Percentiles rank a stretch among this genome's conserved stretches.
These are phyloP conservation scores for Bombus turneri DNA, from an alignment of 1,140 invertebrate genomes.

Conservation along the genomic window DNA sequence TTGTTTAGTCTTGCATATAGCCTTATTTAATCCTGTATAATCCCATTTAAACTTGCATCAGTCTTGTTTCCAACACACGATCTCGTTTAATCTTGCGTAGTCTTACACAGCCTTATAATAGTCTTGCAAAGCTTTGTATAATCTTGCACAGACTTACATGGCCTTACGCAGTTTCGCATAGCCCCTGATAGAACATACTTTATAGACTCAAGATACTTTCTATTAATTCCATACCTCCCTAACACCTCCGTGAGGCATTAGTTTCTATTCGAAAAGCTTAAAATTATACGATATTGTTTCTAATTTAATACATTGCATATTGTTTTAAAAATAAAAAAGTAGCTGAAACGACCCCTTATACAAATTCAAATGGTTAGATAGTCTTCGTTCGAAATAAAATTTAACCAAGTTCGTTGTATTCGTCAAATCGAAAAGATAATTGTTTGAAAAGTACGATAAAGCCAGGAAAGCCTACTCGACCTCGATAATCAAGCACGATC, in stretches of 20 bases:
- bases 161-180: not conserved
- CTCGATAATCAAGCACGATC: too few relatives aligned
- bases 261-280: not conserved
- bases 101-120: constrained; percentile 14
- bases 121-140: constrained; percentile 1
- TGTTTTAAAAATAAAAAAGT: too few relatives aligned
- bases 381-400: too few relatives aligned
- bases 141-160: constrained; percentile 3
- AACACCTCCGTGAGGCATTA: not conserved
- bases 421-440: too few relatives aligned
- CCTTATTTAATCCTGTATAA: constrained; percentile 7
- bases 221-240: not conserved
- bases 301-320: too few relatives aligned
- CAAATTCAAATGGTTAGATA: too few relatives aligned
- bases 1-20: constrained; percentile 9
- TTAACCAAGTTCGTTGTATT: too few relatives aligned
- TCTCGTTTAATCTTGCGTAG: constrained; percentile 12
- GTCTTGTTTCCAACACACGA: constrained; percentile 9
- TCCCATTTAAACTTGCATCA: constrained; percentile 14
- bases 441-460: too few relatives aligned
- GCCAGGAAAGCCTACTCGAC: too few relatives aligned
- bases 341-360: too few relatives aligned
- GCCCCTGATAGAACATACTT: not conserved
- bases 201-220: not conserved
- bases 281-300: too few relatives aligned